Conservation (phyloP, 2,888 invertebrate genomes). For the Argyra leucocephala region DNA sequence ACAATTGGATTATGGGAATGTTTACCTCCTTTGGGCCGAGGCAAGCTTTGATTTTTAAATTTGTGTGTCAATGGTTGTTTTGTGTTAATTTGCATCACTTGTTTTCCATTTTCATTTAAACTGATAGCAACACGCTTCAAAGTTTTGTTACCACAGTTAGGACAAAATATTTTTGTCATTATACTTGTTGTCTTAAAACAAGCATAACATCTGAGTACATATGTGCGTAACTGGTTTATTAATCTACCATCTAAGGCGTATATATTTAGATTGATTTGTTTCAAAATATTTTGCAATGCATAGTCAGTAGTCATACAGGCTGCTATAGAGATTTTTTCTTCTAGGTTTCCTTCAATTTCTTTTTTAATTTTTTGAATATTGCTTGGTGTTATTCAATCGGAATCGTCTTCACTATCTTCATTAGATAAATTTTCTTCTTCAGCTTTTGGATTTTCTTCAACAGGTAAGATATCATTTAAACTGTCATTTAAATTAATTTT, state of each 20-base stretch:
- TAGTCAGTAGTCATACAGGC: slow-evolving; percentile 96
- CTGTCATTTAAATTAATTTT: not conserved
- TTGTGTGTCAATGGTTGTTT: slow-evolving; percentile 63
- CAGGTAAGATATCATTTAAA: not conserved
- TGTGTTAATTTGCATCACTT: slow-evolving; percentile 72
- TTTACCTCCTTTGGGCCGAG: slow-evolving; percentile 83
- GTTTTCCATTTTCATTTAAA: slow-evolving; percentile 77
- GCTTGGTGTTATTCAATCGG: slow-evolving; percentile 76
- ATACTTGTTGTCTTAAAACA: slow-evolving; percentile 88
- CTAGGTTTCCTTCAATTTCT: slow-evolving; percentile 56
- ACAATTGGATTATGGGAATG: slow-evolving; percentile 85
- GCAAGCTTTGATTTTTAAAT: slow-evolving; percentile 74
- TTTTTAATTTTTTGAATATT: slow-evolving; percentile 70
- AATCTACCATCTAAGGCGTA: slow-evolving; percentile 80
- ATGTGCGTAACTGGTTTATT: slow-evolving; percentile 83
- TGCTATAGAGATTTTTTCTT: slow-evolving; percentile 60
- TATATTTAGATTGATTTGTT: slow-evolving; percentile 87
- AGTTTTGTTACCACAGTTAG: slow-evolving; percentile 90
- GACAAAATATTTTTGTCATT: slow-evolving; percentile 88
- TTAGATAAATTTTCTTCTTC: slow-evolving; percentile 24
- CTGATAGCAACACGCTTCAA: slow-evolving; percentile 85
- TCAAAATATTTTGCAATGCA: slow-evolving; percentile 95
- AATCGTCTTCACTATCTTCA: slow-evolving; percentile 41
- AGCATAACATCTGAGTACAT: slow-evolving; percentile 84
- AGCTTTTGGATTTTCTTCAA: not conserved